Conservation (phyloP, 2,797 vertebrate genomes). For the Antrozous pallidus region DNA sequence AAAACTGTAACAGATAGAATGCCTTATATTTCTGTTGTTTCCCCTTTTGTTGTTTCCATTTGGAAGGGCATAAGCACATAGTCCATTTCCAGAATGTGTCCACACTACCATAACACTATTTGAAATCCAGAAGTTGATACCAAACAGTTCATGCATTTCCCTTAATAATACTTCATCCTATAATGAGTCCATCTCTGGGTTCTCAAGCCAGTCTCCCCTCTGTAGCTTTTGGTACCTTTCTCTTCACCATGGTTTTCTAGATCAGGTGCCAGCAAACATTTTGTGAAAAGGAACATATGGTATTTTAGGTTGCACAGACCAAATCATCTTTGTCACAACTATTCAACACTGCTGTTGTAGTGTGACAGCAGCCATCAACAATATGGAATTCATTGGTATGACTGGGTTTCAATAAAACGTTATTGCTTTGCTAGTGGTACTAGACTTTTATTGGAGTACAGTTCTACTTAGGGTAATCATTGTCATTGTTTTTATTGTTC, state of each 20-base stretch:
- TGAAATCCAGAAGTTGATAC: background rate
- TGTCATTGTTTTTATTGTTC: background rate
- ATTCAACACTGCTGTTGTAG: fast-evolving
- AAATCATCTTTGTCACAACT: background rate
- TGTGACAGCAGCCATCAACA: background rate
- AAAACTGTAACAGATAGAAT: background rate
- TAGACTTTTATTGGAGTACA: background rate
- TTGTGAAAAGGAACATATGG: background rate
- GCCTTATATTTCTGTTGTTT: background rate
- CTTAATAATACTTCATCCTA: background rate
- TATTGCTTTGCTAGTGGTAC: background rate
- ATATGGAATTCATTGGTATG: background rate
- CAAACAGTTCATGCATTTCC: background rate
- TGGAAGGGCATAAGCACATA: background rate
- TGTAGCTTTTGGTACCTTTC: background rate
- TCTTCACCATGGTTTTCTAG: background rate
- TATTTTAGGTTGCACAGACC: background rate
- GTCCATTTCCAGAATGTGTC: background rate
- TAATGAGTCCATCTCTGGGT: background rate
- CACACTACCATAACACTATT: background rate
- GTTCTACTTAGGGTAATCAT: background rate
- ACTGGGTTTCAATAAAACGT: background rate
- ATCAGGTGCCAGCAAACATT: background rate
- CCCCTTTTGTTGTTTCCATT: background rate
- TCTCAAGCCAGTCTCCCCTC: background rate